These are phyloP conservation scores for Pungitius pungitius DNA, from an alignment of 2,113 vertebrate species.

Conservation along the genomic window DNA sequence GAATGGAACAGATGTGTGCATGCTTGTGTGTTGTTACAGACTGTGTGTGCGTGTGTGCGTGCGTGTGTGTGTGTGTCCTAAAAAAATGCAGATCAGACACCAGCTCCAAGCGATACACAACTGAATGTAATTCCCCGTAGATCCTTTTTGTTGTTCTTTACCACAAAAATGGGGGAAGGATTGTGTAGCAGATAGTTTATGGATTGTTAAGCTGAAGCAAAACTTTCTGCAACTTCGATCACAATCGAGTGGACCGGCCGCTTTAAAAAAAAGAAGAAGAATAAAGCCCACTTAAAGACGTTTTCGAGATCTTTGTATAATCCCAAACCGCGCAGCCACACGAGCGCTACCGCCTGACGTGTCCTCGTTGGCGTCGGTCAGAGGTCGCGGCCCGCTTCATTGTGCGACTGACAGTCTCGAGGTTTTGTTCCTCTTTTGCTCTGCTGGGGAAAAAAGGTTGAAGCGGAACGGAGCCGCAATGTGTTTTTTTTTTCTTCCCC, in stretches of 20 bases:
- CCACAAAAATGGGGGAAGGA: no score
- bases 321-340: no score
- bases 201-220: neutral
- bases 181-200: neutral
- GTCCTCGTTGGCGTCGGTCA: conserved; percentile 8
- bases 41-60: neutral
- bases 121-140: no score
- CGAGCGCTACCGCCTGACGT: neutral
- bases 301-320: no score
- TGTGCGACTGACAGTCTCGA: neutral
- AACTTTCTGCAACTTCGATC: neutral
- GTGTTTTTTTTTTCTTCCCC: conserved; percentile 71
- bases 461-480: conserved; percentile 56
- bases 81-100: conserved; percentile 12
- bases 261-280: neutral
- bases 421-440: conserved; percentile 37
- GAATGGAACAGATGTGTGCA: conserved; percentile 37
- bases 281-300: neutral
- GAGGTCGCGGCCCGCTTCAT: conserved; percentile 6
- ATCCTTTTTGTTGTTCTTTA: no score
- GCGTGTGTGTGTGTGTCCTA: neutral
- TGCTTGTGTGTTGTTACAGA: neutral
- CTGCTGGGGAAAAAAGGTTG: conserved; percentile 54
- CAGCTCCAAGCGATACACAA: no score
- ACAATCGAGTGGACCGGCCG: neutral